Percentiles rank a stretch among this genome's conserved stretches.
phyloP scores from a whole-genome alignment of 2,888 invertebrate genomes.

The Onthophagus sagittarius region DNA sequence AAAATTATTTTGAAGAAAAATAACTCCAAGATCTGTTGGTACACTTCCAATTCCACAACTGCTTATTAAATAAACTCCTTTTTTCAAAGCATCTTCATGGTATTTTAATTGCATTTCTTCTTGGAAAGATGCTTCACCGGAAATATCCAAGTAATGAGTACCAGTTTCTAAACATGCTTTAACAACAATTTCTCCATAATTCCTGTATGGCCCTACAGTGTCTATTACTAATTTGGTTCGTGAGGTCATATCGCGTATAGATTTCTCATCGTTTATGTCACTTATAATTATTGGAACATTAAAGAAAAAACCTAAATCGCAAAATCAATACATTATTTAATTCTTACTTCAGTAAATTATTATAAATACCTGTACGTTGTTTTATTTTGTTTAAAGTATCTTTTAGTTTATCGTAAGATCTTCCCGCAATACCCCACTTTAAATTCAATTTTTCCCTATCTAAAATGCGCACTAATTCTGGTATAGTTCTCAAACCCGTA shows the following conservation, averaged over 20 bases:
- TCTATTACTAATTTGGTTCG: constrained; percentile 79
- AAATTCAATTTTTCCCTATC: constrained; percentile 51
- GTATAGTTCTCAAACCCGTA: constrained; percentile 83
- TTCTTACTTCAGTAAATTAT: background rate
- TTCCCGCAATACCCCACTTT: constrained; percentile 88
- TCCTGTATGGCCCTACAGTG: constrained; percentile 86
- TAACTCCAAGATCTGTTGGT: constrained; percentile 81
- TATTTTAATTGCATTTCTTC: constrained; percentile 66
- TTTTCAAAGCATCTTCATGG: constrained; percentile 66
- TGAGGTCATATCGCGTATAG: constrained; percentile 75
- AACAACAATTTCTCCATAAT: constrained; percentile 86
- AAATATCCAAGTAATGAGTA: constrained; percentile 88
- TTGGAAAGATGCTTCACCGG: constrained; percentile 76
- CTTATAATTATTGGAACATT: constrained; percentile 61
- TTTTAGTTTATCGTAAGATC: constrained; percentile 52
- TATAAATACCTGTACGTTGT: constrained; percentile 43
- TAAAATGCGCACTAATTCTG: constrained; percentile 54
- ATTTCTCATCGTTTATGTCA: constrained; percentile 69
- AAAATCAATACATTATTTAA: background rate
- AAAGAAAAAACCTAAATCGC: background rate
- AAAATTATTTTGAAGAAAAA: constrained; percentile 75
- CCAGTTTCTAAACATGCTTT: constrained; percentile 74
- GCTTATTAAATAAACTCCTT: constrained; percentile 79
- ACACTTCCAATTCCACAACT: constrained; percentile 94
- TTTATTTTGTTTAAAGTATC: constrained; percentile 38